These are phyloP conservation scores for Brachionus plicatilis DNA, from an alignment of 1,140 invertebrate species.

Conservation along the genomic window DNA sequence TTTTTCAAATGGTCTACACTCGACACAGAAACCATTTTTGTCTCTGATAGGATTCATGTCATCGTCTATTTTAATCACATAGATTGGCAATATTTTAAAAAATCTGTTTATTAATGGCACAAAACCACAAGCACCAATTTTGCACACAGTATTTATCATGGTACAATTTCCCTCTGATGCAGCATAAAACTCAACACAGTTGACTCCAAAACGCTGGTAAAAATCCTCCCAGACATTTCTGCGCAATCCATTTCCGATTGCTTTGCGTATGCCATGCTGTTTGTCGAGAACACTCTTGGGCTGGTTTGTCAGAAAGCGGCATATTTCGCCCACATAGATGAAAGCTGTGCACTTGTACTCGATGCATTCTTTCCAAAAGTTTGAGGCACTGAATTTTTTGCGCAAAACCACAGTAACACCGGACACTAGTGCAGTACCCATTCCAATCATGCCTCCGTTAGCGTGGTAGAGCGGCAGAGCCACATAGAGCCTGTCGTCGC, in stretches of 20 bases:
- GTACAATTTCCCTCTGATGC: conserved; percentile 85
- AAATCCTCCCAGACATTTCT: conserved; percentile 93
- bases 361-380: conserved; percentile 88
- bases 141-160: conserved; percentile 60
- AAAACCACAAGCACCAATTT: conserved; percentile 36
- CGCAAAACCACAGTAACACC: conserved; percentile 78
- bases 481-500: conserved; percentile 73
- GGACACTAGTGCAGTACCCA: conserved; percentile 63
- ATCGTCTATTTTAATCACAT: conserved; percentile 31
- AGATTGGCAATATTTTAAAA: background rate
- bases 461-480: conserved; percentile 87
- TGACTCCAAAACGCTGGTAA: conserved; percentile 78
- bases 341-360: conserved; percentile 84
- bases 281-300: conserved; percentile 70
- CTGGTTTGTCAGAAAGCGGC: conserved; percentile 87
- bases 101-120: background rate
- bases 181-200: conserved; percentile 89
- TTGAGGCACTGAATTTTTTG: conserved; percentile 88
- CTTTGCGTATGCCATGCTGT: conserved; percentile 73
- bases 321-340: conserved; percentile 94
- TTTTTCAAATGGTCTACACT: conserved; percentile 75
- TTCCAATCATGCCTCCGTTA: conserved; percentile 69
- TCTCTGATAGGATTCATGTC: conserved; percentile 47
- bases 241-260: conserved; percentile 91
- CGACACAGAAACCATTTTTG: conserved; percentile 68